phyloP scores from a whole-genome alignment of 2,797 vertebrate species.

The Aldrovandia affinis region DNA sequence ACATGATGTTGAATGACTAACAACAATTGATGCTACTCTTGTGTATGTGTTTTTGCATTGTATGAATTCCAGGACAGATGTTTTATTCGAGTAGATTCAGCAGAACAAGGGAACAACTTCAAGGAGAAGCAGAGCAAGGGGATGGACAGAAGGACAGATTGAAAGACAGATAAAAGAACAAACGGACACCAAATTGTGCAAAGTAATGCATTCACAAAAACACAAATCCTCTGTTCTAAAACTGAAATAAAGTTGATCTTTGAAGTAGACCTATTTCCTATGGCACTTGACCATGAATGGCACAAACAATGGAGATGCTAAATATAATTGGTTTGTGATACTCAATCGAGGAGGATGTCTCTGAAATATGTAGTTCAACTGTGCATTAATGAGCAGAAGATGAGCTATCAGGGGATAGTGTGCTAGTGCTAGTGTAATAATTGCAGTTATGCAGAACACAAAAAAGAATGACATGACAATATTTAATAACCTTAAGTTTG shows the following conservation, averaged over 20 bases:
- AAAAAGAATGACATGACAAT: not conserved
- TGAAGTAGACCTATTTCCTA: not conserved
- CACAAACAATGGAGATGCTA: not conserved
- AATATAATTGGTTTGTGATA: not conserved
- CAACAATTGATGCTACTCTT: not conserved
- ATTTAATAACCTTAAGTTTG: not conserved
- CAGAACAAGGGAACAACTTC: constrained; percentile 22
- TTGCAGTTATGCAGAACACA: not conserved
- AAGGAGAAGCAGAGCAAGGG: not conserved
- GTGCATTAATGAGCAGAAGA: not conserved
- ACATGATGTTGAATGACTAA: constrained; percentile 1
- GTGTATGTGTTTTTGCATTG: constrained; percentile 17
- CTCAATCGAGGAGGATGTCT: not conserved
- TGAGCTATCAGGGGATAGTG: not conserved
- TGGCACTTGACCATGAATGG: not conserved
- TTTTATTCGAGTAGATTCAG: constrained; percentile 46
- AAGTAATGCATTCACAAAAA: not conserved
- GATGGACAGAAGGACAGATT: not conserved
- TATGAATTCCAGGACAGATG: constrained; percentile 45
- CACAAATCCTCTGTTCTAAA: not conserved
- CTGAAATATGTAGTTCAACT: not conserved
- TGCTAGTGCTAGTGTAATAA: not conserved
- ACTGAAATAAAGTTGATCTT: not conserved
- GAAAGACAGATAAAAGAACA: not conserved
- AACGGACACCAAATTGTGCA: not conserved